A percentile compares a stretch with the other conserved stretches of the same genome.
phyloP scores from a whole-genome alignment of 2,797 vertebrate genomes.

The Trematomus bernacchii region DNA sequence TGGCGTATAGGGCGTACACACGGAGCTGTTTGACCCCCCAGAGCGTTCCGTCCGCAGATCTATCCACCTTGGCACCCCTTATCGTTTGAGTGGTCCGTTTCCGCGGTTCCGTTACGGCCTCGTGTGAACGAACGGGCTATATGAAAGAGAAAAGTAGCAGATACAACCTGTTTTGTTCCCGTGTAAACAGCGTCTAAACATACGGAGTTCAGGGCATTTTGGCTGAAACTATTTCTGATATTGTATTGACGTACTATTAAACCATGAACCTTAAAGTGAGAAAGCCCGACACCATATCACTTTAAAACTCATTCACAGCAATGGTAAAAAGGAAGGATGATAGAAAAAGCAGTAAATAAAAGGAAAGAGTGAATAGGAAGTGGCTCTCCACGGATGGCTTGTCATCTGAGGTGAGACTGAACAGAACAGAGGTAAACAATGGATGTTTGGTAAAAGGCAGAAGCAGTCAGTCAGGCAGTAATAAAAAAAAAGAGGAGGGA shows the following conservation, averaged over 20 bases:
- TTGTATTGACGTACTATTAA: slow-evolving; percentile 64
- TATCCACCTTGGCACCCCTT: too few species aligned
- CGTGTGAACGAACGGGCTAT: too few species aligned
- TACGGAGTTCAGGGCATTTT: too few species aligned
- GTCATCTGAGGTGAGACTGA: slow-evolving; percentile 86
- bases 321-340: slow-evolving; percentile 50
- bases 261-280: slow-evolving; percentile 61
- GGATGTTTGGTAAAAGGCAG: slow-evolving; percentile 81
- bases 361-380: slow-evolving; percentile 66
- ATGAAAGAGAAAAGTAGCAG: too few species aligned
- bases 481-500: slow-evolving; percentile 56
- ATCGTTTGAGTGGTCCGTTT: too few species aligned
- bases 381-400: slow-evolving; percentile 82
- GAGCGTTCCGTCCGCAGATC: too few species aligned
- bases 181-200: too few species aligned
- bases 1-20: too few species aligned
- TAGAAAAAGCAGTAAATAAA: slow-evolving; percentile 50
- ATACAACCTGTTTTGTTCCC: too few species aligned
- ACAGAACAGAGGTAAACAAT: slow-evolving; percentile 81
- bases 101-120: too few species aligned
- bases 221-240: too few species aligned
- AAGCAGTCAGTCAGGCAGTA: slow-evolving; percentile 85
- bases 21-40: too few species aligned
- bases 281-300: slow-evolving; percentile 43
- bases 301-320: slow-evolving; percentile 67